Conservation (phyloP, 1,140 invertebrate genomes). For the Phortica variegata region DNA sequence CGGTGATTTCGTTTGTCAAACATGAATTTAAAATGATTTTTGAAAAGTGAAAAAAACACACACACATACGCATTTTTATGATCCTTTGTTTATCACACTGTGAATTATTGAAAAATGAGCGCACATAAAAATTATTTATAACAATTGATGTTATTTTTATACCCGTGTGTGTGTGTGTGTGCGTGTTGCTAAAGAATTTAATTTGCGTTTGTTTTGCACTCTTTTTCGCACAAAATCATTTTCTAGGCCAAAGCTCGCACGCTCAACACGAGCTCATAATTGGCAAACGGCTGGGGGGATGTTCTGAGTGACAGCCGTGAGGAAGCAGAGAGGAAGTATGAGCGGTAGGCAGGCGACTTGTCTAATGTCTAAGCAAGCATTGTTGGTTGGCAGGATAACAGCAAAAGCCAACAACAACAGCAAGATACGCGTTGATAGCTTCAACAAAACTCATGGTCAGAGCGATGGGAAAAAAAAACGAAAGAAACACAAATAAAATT, state of each 20-base stretch:
- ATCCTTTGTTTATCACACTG: no score
- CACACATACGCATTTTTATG: no score
- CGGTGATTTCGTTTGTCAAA: conserved; percentile 53
- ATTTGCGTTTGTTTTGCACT: no score
- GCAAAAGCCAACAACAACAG: conserved; percentile 30
- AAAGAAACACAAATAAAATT: no score
- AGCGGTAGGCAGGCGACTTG: not conserved
- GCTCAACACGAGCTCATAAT: conserved; percentile 13
- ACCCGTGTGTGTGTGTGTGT: no score
- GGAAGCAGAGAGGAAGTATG: not conserved
- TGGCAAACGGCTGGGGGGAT: not conserved
- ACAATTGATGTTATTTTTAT: no score
- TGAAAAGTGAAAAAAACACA: no score
- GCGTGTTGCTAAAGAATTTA: no score
- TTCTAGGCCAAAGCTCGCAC: conserved; percentile 53
- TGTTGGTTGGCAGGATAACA: conserved; percentile 15
- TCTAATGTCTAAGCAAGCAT: not conserved
- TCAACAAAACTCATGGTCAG: conserved; percentile 22
- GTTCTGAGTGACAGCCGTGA: not conserved
- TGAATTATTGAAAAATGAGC: no score
- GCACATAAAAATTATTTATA: no score
- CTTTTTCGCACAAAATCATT: no score
- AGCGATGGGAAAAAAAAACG: not conserved
- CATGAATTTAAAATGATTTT: no score
- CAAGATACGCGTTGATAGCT: conserved; percentile 34